Evolutionary conservation across 2,888 invertebrate genomes (phyloP).

Genomic region (Macrostomum cliftonense): DNA sequence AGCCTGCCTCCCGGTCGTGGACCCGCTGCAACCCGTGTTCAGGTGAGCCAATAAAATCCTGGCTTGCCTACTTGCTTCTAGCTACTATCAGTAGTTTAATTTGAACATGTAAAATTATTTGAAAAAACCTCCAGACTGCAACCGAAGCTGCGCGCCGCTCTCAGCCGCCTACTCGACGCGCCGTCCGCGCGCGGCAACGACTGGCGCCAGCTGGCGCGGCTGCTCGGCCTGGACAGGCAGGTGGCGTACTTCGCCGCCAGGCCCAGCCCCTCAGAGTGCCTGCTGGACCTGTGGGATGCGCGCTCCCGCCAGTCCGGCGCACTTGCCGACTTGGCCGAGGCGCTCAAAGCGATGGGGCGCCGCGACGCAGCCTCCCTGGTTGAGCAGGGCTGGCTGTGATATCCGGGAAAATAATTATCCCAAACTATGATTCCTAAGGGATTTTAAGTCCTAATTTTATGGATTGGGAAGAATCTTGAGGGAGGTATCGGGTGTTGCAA

Average conservation of each 20-base stretch:
- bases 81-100: too few relatives aligned
- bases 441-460: too few relatives aligned
- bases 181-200: slow-evolving; percentile 73
- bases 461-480: too few relatives aligned
- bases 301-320: slow-evolving; percentile 63
- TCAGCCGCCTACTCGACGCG: slow-evolving; percentile 57
- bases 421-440: too few relatives aligned
- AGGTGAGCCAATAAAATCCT: too few relatives aligned
- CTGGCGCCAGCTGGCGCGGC: slow-evolving; percentile 80
- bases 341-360: slow-evolving; percentile 66
- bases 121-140: too few relatives aligned
- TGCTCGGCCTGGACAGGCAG: slow-evolving; percentile 64
- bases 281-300: slow-evolving; percentile 82
- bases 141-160: slow-evolving; percentile 12
- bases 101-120: too few relatives aligned
- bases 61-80: too few relatives aligned
- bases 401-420: too few relatives aligned
- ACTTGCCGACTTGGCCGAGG: slow-evolving; percentile 60
- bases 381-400: slow-evolving; percentile 38
- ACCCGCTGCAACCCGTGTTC: too few relatives aligned
- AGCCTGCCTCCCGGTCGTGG: too few relatives aligned
- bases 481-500: too few relatives aligned
- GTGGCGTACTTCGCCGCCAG: slow-evolving; percentile 74
- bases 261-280: slow-evolving; percentile 80
- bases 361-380: slow-evolving; percentile 63